Evolutionary conservation across 2,888 invertebrate species (phyloP), one percentile per base, ranked within the genome.

Genomic region (Cosmia pyralina): DNA sequence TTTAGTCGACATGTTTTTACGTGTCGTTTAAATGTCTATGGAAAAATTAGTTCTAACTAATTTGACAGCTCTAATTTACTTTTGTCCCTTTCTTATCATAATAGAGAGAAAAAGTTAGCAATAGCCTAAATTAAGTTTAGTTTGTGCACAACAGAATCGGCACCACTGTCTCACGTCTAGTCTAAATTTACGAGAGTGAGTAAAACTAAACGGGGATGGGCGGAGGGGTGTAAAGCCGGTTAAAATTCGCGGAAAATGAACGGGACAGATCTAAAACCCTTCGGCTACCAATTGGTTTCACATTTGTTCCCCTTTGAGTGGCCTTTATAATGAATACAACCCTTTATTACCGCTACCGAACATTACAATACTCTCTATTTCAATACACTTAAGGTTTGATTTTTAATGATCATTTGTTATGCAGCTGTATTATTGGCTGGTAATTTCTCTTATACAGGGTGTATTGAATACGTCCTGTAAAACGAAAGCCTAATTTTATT

Each of bases 401-500:
- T 65, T 79, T 0, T 1, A 13, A 13, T 58, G 10, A 5, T 48
- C 10, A 17, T 38, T 48, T 7, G 7, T 62, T 64, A 0, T 13
- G 38, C 4, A 63, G 38, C 46, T 44, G 60, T n/a, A 63, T 19
- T 50, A 11, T n/a, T 19, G 13, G 10, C 10, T 83, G 74, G 83
- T 74, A 64, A 74, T 77, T 74, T 77, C 72, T 63, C 65, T 77
- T 81, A 86, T 75, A 84, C 64, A 69, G 76, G n/a, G 58, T 66
- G 48, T 79, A 86, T 85, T 87, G 87, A 84, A 88, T 88, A 88
- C 88, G 84, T 88, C 86, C 89, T 91, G 91, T 89, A 88, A 90
- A 92, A 92, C 92, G 85, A 90, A 90, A 89, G 83, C 85, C 89
- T 92, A 91, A 92, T 92, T 92, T 92, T 88, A 91, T 92, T 92